Evolutionary conservation across 2,113 vertebrate genomes (phyloP).

Genomic region (Hepsetus odoe): DNA sequence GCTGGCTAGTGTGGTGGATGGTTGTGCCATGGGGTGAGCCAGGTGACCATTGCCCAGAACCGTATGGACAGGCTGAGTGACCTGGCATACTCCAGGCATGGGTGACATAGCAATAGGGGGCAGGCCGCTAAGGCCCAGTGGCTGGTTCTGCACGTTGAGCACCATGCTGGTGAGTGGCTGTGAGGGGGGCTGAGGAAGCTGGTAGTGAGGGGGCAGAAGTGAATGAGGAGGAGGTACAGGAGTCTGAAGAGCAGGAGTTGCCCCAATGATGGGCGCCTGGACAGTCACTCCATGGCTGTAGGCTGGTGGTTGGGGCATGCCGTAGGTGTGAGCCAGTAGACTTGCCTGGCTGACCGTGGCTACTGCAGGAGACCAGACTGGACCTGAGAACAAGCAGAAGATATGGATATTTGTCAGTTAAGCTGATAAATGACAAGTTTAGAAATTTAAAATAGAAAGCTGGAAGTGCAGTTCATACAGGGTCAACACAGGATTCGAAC

Average conservation of each 20-base stretch:
- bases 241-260: constrained; percentile 87
- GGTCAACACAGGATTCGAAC: no score
- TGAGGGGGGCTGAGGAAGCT: constrained; percentile 87
- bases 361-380: constrained; percentile 87
- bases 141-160: constrained; percentile 89
- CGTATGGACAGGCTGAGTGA: constrained; percentile 81
- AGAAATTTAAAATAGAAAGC: no score
- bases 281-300: constrained; percentile 91
- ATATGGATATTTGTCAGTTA: background rate
- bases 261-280: constrained; percentile 91
- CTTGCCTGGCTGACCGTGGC: constrained; percentile 86
- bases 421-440: background rate
- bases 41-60: constrained; percentile 90
- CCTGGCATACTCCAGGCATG: constrained; percentile 82
- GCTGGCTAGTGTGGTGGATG: constrained; percentile 76
- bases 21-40: constrained; percentile 83
- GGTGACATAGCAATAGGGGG: constrained; percentile 83
- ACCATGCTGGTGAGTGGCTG: constrained; percentile 93
- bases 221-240: constrained; percentile 88
- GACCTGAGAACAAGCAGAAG: constrained; percentile 72
- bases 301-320: constrained; percentile 86
- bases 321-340: constrained; percentile 89
- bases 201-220: constrained; percentile 92
- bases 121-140: constrained; percentile 84
- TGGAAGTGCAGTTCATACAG: no score